Evolutionary conservation across 2,113 vertebrate species (phyloP).

Genomic region (Marcusenius ussheri): DNA sequence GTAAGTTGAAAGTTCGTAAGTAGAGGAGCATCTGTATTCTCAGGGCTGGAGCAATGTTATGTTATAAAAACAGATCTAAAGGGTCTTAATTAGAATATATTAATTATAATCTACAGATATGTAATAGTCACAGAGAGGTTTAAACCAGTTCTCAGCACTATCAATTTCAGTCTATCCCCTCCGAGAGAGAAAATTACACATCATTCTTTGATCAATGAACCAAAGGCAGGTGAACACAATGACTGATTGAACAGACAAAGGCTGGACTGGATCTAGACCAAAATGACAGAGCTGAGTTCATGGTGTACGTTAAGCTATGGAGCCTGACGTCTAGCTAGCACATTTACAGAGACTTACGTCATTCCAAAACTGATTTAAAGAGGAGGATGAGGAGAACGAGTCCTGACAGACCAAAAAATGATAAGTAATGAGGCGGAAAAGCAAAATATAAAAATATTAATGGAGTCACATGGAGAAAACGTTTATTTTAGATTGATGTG

Average conservation of each 20-base stretch:
- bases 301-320: constrained; percentile 41
- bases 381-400: constrained; percentile 88
- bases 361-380: constrained; percentile 97
- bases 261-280: neutral
- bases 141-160: neutral
- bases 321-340: constrained; percentile 55
- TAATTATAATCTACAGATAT: neutral
- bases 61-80: neutral
- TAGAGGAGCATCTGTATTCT: neutral
- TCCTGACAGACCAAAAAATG: constrained; percentile 74
- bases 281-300: neutral
- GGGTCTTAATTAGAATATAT: neutral
- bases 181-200: neutral
- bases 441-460: constrained; percentile 23
- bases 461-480: neutral
- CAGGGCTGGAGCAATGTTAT: neutral
- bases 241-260: neutral
- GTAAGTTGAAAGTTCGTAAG: too few species aligned
- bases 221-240: neutral
- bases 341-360: constrained; percentile 81
- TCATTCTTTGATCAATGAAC: neutral
- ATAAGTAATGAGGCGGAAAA: constrained; percentile 26
- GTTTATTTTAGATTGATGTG: neutral
- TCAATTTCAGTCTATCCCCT: neutral
- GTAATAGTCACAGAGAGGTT: neutral